phyloP scores from a whole-genome alignment of 2,888 invertebrate species.

The Glyphotaelius pellucidus region DNA sequence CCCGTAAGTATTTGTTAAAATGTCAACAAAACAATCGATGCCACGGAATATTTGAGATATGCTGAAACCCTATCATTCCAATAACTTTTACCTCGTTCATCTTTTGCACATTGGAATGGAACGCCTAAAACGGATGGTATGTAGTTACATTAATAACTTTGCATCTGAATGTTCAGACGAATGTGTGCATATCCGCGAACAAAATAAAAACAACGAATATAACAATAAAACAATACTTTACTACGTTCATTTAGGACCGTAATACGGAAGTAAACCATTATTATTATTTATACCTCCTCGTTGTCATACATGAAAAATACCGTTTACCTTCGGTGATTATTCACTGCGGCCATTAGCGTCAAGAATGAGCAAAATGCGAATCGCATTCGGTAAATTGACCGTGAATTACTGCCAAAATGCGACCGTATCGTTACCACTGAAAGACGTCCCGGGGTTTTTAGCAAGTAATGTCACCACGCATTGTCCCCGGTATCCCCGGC shows the following conservation, averaged over 20 bases:
- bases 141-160: neutral
- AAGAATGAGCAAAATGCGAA: slow-evolving; percentile 9
- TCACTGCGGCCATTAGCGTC: slow-evolving; percentile 33
- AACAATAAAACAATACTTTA: neutral
- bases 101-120: neutral
- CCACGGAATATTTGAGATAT: too few relatives aligned
- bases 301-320: neutral
- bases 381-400: slow-evolving; percentile 35
- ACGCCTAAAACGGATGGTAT: neutral
- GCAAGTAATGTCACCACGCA: slow-evolving; percentile 40
- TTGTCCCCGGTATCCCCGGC: slow-evolving; percentile 4
- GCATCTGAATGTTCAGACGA: neutral
- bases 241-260: neutral
- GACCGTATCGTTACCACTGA: neutral
- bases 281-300: neutral
- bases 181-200: neutral
- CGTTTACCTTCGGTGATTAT: slow-evolving; percentile 17
- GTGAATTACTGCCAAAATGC: slow-evolving; percentile 32
- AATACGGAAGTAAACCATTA: neutral
- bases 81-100: neutral
- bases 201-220: neutral
- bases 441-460: slow-evolving; percentile 47
- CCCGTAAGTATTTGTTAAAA: too few relatives aligned
- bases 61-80: neutral
- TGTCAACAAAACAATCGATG: neutral